Base-by-base conservation (phyloP, 2,113 vertebrate species). In the Tylochromis polylepis region DNA sequence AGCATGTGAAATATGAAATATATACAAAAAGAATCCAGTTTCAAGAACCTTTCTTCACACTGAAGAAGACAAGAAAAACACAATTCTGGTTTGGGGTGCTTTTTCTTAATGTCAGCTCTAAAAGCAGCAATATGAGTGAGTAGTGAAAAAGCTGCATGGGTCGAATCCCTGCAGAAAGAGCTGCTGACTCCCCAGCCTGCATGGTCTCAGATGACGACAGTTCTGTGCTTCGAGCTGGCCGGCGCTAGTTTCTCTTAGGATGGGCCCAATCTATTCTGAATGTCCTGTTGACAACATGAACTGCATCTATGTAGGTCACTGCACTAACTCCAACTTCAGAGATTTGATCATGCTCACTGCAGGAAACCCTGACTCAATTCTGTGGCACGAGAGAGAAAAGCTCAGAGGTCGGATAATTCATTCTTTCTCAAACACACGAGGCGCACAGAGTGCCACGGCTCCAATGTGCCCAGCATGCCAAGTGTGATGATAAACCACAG, bases 221-320 rank as follows among this genome's bases (percentile, higher is more conserved):
- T 27, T 82, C 15, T 27, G 79, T 38, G 49, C 55, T 20, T 24
- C 22, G 6, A 12, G 24, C 41, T 20, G 24, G 15, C 43, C 51
- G 34, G 65, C 72, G 3, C 72, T 41, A 49, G 36, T 57, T 27
- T 49, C 56, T 85, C 22, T 72, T 11, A 46, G 9, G 67, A 79
- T 77, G 57, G 79, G 83, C 36, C 79, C 55, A 3, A 49, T 87
- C 59, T 49, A 24, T 27, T 86, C 60, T 65, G 3, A 82, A 84
- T 81, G 79, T 88, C 89, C 84, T 51, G 72, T 22, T 83, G 81
- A 20, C 46, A 67, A 82, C 80, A 67, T 60, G 51, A 82, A 77
- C 83, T 41, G 38, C 58, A n/a, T 87, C 85, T 91, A 90, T 92
- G 81, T 90, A 91, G 93, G 93, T 92, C 92, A 93, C 82, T 88